phyloP scores from a whole-genome alignment of 2,113 vertebrate genomes.

The Hippocampus zosterae region DNA sequence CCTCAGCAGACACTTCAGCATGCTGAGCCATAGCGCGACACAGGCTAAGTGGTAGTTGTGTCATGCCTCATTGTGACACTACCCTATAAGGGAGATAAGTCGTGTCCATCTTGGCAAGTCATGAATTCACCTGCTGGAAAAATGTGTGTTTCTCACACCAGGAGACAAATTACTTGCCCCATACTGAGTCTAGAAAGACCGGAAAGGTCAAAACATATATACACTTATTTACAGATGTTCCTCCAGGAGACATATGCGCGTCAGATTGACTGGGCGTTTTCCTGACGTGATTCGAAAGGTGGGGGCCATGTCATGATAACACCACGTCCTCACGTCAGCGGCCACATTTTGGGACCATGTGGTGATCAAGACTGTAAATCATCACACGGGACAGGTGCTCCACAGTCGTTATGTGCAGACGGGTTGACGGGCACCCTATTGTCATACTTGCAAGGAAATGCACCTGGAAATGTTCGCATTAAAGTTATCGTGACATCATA shows the following conservation, averaged over 20 bases:
- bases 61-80: conserved; percentile 34
- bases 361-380: conserved; percentile 2
- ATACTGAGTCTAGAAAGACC: background rate
- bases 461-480: background rate
- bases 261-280: conserved; percentile 22
- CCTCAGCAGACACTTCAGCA: conserved; percentile 10
- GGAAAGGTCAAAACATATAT: background rate
- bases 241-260: conserved; percentile 22
- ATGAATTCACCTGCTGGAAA: conserved; percentile 37
- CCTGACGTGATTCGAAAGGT: conserved; percentile 2
- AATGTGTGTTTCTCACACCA: background rate
- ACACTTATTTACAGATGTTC: conserved; percentile 6
- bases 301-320: conserved; percentile 9
- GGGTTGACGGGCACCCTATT: background rate
- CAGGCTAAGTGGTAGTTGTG: conserved; percentile 16
- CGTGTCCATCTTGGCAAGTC: background rate
- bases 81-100: conserved; percentile 62
- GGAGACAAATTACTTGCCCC: background rate
- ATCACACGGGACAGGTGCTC: background rate
- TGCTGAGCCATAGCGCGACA: background rate
- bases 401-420: background rate
- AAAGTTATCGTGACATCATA: background rate
- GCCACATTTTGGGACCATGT: conserved; percentile 10
- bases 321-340: background rate
- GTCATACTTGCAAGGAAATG: background rate